phyloP scores from a whole-genome alignment of 2,888 invertebrate genomes.

The Argyresthia goedartella region DNA sequence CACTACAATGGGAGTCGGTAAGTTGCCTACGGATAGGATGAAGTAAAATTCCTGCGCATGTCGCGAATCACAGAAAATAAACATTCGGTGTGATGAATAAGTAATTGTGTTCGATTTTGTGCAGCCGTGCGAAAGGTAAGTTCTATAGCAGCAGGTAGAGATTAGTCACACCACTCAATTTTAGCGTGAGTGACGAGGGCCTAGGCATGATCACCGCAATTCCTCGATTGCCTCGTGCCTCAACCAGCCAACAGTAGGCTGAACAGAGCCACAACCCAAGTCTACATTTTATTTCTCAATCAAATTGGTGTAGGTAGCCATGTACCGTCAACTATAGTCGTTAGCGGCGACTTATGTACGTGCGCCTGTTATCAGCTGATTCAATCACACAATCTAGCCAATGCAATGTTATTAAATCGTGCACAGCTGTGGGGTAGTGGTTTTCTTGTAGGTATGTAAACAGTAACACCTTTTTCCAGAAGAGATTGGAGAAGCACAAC shows the following conservation, averaged over 20 bases:
- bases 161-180: slow-evolving; percentile 12
- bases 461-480: not conserved
- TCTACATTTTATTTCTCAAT: not conserved
- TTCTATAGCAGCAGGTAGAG: slow-evolving; percentile 10
- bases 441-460: not conserved
- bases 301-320: not conserved
- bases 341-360: not conserved
- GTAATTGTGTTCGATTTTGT: slow-evolving; percentile 61
- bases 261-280: not conserved
- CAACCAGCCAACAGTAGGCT: not conserved
- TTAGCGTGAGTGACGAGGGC: not conserved
- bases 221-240: slow-evolving; percentile 15
- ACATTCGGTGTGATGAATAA: slow-evolving; percentile 54
- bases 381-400: slow-evolving; percentile 22
- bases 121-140: slow-evolving; percentile 19
- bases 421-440: not conserved
- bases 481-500: too few species aligned
- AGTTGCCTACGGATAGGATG: slow-evolving; percentile 30
- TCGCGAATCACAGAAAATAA: slow-evolving; percentile 51
- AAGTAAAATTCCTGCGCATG: slow-evolving; percentile 52
- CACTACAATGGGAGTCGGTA: slow-evolving; percentile 63
- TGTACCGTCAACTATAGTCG: not conserved
- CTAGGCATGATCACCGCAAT: slow-evolving; percentile 1
- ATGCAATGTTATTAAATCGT: not conserved
- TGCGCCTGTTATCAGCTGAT: slow-evolving; percentile 58